These are phyloP conservation scores for Dendroctonus valens DNA, from an alignment of 1,140 invertebrate species.

Conservation along the genomic window DNA sequence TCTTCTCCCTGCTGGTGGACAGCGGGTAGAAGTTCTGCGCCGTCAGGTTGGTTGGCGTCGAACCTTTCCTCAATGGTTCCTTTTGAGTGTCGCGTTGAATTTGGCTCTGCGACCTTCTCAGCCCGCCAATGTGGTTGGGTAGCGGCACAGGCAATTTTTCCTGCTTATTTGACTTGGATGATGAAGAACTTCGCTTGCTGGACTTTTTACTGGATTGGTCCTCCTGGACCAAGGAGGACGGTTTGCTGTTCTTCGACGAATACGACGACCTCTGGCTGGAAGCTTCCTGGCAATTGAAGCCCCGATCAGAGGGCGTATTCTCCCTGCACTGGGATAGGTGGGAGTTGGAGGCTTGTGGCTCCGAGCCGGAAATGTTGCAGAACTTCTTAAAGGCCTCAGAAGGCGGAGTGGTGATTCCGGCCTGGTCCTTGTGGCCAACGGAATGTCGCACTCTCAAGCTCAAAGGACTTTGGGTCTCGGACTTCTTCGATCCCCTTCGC, in stretches of 20 bases:
- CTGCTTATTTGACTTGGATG: conserved; percentile 25
- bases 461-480: not conserved
- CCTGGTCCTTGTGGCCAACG: conserved; percentile 16
- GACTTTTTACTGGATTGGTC: conserved; percentile 30
- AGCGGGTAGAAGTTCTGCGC: conserved; percentile 22
- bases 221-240: conserved; percentile 14
- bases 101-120: conserved; percentile 21
- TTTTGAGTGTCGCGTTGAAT: conserved; percentile 22
- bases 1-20: conserved; percentile 31
- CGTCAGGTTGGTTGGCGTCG: conserved; percentile 8
- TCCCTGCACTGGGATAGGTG: conserved; percentile 6
- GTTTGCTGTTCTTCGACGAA: conserved; percentile 22
- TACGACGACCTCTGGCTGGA: conserved; percentile 29
- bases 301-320: conserved; percentile 2
- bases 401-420: conserved; percentile 14
- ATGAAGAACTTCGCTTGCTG: conserved; percentile 33
- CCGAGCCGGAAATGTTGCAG: conserved; percentile 13
- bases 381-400: conserved; percentile 25
- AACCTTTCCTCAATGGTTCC: conserved; percentile 12
- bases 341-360: too few relatives aligned
- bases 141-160: conserved; percentile 2
- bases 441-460: conserved; percentile 19
- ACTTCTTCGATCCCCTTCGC: conserved; percentile 13
- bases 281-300: not conserved
- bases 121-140: conserved; percentile 4